These are phyloP conservation scores for Eclectus roratus DNA, from an alignment of 2,113 vertebrate genomes.

Conservation along the genomic window DNA sequence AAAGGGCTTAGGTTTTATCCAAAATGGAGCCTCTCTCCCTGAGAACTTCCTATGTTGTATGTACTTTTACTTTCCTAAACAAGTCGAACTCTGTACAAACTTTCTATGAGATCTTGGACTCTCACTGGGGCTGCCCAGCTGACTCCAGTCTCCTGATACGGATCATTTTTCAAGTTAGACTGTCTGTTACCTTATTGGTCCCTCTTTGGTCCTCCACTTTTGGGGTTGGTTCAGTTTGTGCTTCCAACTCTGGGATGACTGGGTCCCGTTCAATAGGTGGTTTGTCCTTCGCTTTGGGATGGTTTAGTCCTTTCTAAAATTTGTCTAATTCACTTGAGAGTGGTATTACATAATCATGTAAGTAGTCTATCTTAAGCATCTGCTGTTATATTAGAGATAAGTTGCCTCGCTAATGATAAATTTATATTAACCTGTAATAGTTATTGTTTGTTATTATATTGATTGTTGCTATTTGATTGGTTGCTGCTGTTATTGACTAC, in stretches of 20 bases:
- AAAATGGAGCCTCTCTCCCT: not conserved
- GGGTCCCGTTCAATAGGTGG: not conserved
- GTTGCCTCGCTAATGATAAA: not conserved
- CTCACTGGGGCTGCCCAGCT: fast-evolving
- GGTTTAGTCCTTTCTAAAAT: not conserved
- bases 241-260: not conserved
- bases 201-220: fast-evolving
- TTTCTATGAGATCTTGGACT: not conserved
- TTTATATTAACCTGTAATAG: not conserved
- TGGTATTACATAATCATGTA: not conserved
- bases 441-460: not conserved
- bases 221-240: not conserved
- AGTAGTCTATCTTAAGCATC: not conserved
- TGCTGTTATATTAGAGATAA: not conserved
- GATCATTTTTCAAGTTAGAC: not conserved
- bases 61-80: not conserved
- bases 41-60: not conserved
- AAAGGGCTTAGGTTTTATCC: not conserved
- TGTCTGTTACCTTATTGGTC: not conserved
- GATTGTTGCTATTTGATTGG: not conserved
- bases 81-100: not conserved
- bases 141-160: fast-evolving
- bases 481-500: not conserved
- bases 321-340: not conserved
- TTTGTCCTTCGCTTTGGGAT: not conserved